Base-by-base conservation (phyloP, 2,797 vertebrate genomes). In the Phataginus tricuspis region DNA sequence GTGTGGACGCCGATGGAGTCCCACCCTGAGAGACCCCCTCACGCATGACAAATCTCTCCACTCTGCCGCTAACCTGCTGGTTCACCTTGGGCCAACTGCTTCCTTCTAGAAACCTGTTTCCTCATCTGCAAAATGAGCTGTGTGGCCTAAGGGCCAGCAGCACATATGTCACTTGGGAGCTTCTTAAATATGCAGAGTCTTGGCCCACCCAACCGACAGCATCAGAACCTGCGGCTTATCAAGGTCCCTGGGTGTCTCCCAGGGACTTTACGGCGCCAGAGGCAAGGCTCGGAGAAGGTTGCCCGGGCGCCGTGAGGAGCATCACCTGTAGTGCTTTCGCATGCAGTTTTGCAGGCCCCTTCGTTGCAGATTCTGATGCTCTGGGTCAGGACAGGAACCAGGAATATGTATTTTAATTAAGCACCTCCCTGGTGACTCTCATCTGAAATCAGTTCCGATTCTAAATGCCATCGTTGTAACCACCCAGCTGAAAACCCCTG, bases 21-120 rank as follows among this genome's bases (percentile, higher is more conserved):
- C 85, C 25, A 53, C 25, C 74, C 90, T 31, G n/a, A 75, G 66
- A 18, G 7, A 68, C 51, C 57, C 66, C 71, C 37, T 78, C 19
- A 6, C 0, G 42, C n/a, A 51, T 77, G 63, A 78, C 75, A 78
- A 14, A 37, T 59, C 64, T 93, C 55, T 89, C 59, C 9, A 13
- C 37, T 29, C 75, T 89, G 78, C 86, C 34, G 3, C 75, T 53
- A 61, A 45, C 63, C 27, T 14, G n/a, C 42, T 72, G 23, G 66
- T 94, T 96, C 88, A 93, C 90, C 95, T 97, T 95, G 84, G 72
- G 25, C 77, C 90, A 53, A 11, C 4, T 3, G 72, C 61, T 66
- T 83, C 45, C 31, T 57, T 45, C 94, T 80, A 9, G 4, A 42
- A 80, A 34, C 68, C 71, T 29, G 34, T 72, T 91, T 88, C 49